These are phyloP conservation scores for Mirza zaza DNA, from an alignment of 2,113 vertebrate genomes.

Conservation along the genomic window DNA sequence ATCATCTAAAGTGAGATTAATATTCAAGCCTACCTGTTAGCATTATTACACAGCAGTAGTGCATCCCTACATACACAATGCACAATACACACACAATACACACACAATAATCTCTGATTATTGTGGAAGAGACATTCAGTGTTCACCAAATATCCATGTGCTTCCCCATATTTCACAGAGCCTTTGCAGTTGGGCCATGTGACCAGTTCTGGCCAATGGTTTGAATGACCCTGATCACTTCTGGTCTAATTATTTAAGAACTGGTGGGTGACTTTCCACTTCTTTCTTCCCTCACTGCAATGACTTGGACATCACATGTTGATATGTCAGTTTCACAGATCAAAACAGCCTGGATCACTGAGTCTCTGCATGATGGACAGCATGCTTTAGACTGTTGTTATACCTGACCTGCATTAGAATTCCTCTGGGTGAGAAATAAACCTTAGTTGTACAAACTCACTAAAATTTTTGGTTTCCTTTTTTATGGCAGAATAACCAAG, in stretches of 20 bases:
- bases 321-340: background rate
- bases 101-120: background rate
- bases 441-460: background rate
- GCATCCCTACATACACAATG: background rate
- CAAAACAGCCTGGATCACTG: background rate
- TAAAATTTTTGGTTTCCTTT: background rate
- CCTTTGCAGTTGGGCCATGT: background rate
- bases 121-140: background rate
- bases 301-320: background rate
- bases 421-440: background rate
- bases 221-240: background rate
- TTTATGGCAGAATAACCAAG: background rate
- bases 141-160: background rate
- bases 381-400: background rate
- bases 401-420: background rate
- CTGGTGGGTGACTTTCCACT: background rate
- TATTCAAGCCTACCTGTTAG: background rate
- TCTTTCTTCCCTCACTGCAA: background rate
- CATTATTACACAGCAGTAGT: background rate
- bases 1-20: background rate
- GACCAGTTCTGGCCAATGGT: background rate
- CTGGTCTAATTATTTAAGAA: background rate
- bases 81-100: too few species aligned
- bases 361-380: background rate
- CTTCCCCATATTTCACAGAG: background rate